Evolutionary conservation across 2,113 vertebrate genomes (phyloP).

Genomic region (Oncorhynchus gorbuscha): DNA sequence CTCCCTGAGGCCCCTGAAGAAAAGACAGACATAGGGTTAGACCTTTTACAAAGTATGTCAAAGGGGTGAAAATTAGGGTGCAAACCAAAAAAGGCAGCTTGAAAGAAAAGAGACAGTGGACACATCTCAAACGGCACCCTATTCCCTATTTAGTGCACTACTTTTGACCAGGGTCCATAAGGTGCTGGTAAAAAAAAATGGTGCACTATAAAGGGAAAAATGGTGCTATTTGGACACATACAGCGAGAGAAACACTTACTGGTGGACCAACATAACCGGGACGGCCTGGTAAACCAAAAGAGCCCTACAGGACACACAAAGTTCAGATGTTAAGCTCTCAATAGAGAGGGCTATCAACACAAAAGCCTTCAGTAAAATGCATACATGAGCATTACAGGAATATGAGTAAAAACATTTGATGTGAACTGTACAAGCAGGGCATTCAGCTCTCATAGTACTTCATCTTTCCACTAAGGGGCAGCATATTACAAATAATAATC

Average conservation of each 20-base stretch:
- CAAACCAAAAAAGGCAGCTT: too few relatives aligned
- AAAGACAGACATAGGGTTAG: conserved; percentile 8
- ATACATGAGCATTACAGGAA: neutral
- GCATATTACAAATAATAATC: conserved; percentile 8
- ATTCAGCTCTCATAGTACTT: neutral
- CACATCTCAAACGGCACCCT: too few relatives aligned
- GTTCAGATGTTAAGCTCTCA: neutral
- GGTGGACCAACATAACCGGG: conserved; percentile 72
- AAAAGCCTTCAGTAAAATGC: neutral
- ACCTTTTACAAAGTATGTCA: too few relatives aligned
- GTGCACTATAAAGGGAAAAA: neutral
- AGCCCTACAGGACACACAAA: conserved; percentile 67
- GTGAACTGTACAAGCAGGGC: neutral
- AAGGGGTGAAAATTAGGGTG: too few relatives aligned
- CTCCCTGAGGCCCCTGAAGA: conserved; percentile 75
- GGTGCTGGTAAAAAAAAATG: too few relatives aligned
- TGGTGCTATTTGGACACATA: neutral
- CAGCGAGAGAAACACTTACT: conserved; percentile 65
- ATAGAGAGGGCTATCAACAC: neutral
- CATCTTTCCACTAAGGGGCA: conserved; percentile 40
- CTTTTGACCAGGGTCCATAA: too few relatives aligned
- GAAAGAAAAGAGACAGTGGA: too few relatives aligned
- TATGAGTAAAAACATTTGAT: too few relatives aligned
- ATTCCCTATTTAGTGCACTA: too few relatives aligned
- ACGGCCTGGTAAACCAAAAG: conserved; percentile 70